Base-by-base conservation (phyloP, 2,888 invertebrate genomes). In the Trissolcus japonicus region DNA sequence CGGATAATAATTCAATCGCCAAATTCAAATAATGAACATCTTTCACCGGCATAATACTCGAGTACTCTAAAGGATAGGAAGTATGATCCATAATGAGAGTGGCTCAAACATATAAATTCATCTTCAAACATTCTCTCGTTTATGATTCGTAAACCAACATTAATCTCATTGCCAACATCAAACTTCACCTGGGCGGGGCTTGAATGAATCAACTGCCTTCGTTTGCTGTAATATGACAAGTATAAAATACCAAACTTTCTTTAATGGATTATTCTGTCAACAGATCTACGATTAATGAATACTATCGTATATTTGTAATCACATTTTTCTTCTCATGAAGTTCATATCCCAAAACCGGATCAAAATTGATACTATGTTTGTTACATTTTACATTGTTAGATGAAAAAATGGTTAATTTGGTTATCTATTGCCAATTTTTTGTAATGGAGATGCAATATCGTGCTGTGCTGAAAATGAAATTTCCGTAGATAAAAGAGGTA, bases 141-240 rank as follows among this genome's bases (percentile, higher is more conserved):
- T 61, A 69, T 71, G 65, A 69, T 69, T 76, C 69, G 69, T 76
- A 66, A 76, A 76, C 76, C 69, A 60, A 69, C 76, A 71, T 69
- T 75, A 69, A 76, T 71, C 76, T 76, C 76, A 66, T 69, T 57
- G 61, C 65, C 53, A 69, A 57, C 69, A 46, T 69, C 65, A 66
- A 69, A 65, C 61, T 65, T 61, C 40, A 29, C 51, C 56, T 50
- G 41, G 65, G 65, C 65, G 66, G 61, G 46, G 61, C 61, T 62
- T 21, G 35, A 55, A 66, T 75, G 57, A 57, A 62, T 74, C 62
- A 68, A 59, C 56, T 60, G 53, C 69, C 65, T 65, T 61, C 59
- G 66, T 71, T 68, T 60, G 56, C 66, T 35, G 1, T 61, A 61
- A 50, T 56, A 66, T 61, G 66, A 66, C 66, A 73, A 66, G 66